Conservation (phyloP, 92 coral and sea anemone species). For the Bergia sp. region DNA sequence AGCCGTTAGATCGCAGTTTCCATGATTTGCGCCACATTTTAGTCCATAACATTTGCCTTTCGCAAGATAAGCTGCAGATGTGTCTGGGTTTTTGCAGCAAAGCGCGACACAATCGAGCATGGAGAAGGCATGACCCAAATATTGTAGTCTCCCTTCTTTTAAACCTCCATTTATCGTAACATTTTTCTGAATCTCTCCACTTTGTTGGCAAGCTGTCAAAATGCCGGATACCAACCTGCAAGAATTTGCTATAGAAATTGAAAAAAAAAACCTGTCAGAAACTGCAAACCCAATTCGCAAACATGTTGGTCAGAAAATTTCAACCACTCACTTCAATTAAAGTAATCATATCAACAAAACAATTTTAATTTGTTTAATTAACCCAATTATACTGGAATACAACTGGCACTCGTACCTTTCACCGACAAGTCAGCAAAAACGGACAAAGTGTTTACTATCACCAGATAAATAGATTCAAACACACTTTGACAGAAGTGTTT, state of each 20-base stretch:
- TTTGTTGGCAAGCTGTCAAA: conserved; percentile 21
- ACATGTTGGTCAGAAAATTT: background rate
- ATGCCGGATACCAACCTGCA: background rate
- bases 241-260: conserved; percentile 7
- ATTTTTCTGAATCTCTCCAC: conserved; percentile 19
- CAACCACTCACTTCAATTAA: background rate
- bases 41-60: conserved; percentile 53
- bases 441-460: background rate
- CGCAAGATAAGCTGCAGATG: conserved; percentile 54
- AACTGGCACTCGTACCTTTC: background rate
- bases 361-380: conserved; percentile 22
- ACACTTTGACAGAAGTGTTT: background rate
- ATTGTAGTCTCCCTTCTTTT: background rate
- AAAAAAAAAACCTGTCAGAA: background rate
- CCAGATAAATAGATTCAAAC: background rate
- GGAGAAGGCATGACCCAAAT: conserved; percentile 50
- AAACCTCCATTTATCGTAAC: background rate
- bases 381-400: conserved; percentile 4
- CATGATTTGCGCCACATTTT: conserved; percentile 43
- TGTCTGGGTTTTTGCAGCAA: conserved; percentile 48
- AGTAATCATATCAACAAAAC: background rate
- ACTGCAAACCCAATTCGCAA: background rate
- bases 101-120: conserved; percentile 53
- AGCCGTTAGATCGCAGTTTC: conserved; percentile 45
- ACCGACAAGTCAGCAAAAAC: background rate